Evolutionary conservation across 2,888 invertebrate species (phyloP).

Genomic region (Drosophila melanosoma): DNA sequence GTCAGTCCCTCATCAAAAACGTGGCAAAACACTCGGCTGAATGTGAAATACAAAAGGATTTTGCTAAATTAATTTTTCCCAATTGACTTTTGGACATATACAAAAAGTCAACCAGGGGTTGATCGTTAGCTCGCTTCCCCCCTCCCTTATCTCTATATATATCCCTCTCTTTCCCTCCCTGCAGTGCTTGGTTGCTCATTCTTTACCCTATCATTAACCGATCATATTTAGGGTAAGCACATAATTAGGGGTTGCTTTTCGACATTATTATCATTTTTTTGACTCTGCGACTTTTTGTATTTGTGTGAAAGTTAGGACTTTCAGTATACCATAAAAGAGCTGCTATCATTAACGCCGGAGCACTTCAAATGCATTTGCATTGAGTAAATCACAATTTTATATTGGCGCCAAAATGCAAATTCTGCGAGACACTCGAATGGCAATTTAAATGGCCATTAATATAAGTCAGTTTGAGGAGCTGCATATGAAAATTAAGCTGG

Average conservation of each 20-base stretch:
- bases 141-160: background rate
- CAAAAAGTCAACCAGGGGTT: conserved; percentile 62
- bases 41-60: conserved; percentile 66
- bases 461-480: conserved; percentile 36
- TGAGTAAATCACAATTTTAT: conserved; percentile 25
- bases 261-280: conserved; percentile 30
- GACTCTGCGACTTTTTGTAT: conserved; percentile 43
- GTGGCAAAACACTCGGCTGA: conserved; percentile 74
- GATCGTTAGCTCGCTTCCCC: conserved; percentile 29
- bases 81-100: conserved; percentile 73
- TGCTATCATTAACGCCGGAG: conserved; percentile 50
- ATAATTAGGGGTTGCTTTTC: conserved; percentile 72
- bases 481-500: conserved; percentile 64
- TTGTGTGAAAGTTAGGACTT: conserved; percentile 49
- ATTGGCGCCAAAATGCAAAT: conserved; percentile 52
- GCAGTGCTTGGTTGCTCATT: conserved; percentile 20
- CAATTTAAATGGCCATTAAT: conserved; percentile 74
- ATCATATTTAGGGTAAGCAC: conserved; percentile 77
- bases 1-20: conserved; percentile 81
- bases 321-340: conserved; percentile 7
- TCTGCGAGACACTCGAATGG: conserved; percentile 35
- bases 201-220: conserved; percentile 74
- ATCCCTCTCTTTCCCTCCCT: background rate
- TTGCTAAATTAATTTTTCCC: conserved; percentile 79
- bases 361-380: conserved; percentile 49